Conservation (phyloP, 2,113 vertebrate genomes). For the Phycodurus eques region DNA sequence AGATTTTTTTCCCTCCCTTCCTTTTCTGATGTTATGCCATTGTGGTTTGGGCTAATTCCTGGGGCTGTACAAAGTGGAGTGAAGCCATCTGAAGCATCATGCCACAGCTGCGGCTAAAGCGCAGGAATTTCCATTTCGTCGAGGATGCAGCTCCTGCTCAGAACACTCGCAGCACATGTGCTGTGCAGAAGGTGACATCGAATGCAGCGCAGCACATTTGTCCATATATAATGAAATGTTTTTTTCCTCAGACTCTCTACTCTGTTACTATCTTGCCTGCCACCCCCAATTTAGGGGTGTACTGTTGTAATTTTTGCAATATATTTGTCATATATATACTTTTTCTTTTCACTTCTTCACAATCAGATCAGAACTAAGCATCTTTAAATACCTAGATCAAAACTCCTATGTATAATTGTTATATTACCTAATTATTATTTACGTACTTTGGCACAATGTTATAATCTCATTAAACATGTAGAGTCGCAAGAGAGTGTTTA, state of each 20-base stretch:
- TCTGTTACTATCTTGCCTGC: background rate
- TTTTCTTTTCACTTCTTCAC: background rate
- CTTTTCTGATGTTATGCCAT: constrained; percentile 88
- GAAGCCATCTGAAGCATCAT: constrained; percentile 87
- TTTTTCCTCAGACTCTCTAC: background rate
- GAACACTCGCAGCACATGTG: constrained; percentile 78
- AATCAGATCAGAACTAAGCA: background rate
- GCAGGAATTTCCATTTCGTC: constrained; percentile 79
- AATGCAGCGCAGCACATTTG: constrained; percentile 62
- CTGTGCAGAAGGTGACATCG: constrained; percentile 86
- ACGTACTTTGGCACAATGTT: background rate
- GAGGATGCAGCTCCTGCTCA: constrained; percentile 64
- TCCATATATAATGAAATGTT: constrained; percentile 34
- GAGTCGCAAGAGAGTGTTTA: background rate
- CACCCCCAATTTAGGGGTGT: background rate
- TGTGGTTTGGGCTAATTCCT: constrained; percentile 89
- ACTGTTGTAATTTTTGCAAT: background rate
- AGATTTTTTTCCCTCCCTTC: constrained; percentile 60
- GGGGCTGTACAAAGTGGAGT: constrained; percentile 83
- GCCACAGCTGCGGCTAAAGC: constrained; percentile 81
- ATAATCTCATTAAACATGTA: background rate
- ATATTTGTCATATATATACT: background rate
- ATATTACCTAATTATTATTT: background rate
- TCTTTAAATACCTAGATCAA: background rate
- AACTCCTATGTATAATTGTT: background rate